Evolutionary conservation across 2,113 vertebrate genomes (phyloP).

Genomic region (Hypocryptadius cinnamomeus): DNA sequence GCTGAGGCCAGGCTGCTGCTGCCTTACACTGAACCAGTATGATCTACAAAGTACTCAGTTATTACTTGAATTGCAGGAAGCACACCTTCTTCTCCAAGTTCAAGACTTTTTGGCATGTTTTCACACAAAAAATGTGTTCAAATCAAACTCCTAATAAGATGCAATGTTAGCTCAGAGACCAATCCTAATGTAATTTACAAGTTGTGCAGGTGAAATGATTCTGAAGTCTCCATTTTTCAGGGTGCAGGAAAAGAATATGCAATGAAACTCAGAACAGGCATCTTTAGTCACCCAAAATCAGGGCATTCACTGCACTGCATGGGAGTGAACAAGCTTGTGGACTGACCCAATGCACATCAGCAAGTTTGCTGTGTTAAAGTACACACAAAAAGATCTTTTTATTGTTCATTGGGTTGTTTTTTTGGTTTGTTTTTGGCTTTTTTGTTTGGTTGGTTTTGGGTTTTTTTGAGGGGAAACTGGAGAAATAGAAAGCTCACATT

Average conservation of each 20-base stretch:
- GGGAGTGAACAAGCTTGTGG: neutral
- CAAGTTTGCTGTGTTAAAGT: neutral
- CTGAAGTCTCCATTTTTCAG: neutral
- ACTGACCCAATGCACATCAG: neutral
- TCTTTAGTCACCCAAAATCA: neutral
- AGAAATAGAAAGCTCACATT: neutral
- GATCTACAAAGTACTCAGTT: neutral
- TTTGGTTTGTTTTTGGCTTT: too few relatives aligned
- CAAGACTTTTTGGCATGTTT: neutral
- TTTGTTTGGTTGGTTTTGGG: too few relatives aligned
- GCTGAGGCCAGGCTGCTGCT: neutral
- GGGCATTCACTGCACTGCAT: neutral
- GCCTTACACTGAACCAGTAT: neutral
- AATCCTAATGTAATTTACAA: neutral
- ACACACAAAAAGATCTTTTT: neutral
- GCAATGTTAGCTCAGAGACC: neutral
- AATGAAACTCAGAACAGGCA: neutral
- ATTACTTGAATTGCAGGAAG: neutral
- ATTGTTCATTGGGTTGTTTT: neutral
- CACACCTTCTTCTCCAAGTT: neutral
- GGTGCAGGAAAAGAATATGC: neutral
- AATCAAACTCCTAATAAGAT: neutral
- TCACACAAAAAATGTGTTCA: neutral
- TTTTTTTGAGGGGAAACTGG: neutral
- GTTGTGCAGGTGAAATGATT: neutral